These are phyloP conservation scores for Nomada fabriciana DNA, from an alignment of 2,888 invertebrate genomes.

Conservation along the genomic window DNA sequence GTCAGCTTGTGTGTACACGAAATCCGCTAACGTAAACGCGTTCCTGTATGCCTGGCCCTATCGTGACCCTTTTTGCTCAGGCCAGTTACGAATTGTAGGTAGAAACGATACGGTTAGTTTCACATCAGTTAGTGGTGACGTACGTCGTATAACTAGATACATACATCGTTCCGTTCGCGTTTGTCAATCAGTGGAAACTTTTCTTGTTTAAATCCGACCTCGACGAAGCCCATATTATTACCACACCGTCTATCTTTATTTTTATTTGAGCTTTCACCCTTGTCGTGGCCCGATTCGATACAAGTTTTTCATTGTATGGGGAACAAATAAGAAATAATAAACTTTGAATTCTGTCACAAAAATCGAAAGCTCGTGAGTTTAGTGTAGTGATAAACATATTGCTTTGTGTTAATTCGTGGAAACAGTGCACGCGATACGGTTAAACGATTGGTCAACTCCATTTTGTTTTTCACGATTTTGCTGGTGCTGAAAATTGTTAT, in stretches of 20 bases:
- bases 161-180: neutral
- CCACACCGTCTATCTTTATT: no score
- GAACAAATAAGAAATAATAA: no score
- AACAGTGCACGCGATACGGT: neutral
- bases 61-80: neutral
- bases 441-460: no score
- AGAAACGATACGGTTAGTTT: conserved; percentile 7
- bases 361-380: neutral
- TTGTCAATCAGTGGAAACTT: neutral
- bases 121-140: neutral
- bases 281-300: neutral
- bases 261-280: no score
- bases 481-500: neutral
- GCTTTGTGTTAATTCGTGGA: neutral
- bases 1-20: conserved; percentile 27
- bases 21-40: conserved; percentile 30
- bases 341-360: neutral
- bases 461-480: neutral
- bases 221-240: neutral
- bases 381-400: neutral
- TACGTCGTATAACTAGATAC: neutral
- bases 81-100: neutral
- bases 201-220: conserved; percentile 2
- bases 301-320: no score
- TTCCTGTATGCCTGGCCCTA: conserved; percentile 3